Conservation (phyloP, 2,113 vertebrate species). For the Rostratula benghalensis region DNA sequence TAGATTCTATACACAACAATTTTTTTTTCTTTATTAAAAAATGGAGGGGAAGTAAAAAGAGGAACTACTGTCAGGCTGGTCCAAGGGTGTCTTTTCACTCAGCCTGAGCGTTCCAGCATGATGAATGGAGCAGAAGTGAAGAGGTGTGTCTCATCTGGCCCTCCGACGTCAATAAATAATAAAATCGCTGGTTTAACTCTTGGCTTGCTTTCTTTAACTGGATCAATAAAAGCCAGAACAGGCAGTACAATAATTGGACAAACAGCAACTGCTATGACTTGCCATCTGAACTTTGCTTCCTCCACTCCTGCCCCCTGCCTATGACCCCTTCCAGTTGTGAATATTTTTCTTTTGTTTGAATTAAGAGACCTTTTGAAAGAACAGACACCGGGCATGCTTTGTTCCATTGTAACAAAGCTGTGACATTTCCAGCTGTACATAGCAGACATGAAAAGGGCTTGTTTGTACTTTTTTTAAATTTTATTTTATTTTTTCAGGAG, state of each 20-base stretch:
- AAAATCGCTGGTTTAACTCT: conserved; percentile 31
- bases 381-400: conserved; percentile 45
- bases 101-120: not conserved
- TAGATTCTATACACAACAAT: not conserved
- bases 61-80: not conserved
- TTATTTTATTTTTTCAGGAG: conserved; percentile 48
- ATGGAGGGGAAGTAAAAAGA: not conserved
- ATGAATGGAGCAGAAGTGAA: not conserved
- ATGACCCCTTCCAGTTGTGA: conserved; percentile 49
- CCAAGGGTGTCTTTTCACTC: not conserved
- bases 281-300: conserved; percentile 46
- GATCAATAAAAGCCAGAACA: not conserved
- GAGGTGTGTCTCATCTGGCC: not conserved
- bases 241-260: conserved; percentile 18
- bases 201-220: not conserved
- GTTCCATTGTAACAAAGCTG: conserved; percentile 21
- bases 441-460: conserved; percentile 49
- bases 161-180: not conserved
- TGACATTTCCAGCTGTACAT: conserved; percentile 55
- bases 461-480: conserved; percentile 49
- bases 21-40: not conserved
- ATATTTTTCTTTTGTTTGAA: conserved; percentile 58
- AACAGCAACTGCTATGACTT: not conserved
- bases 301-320: not conserved
- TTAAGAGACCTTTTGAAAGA: conserved; percentile 53